Percentiles rank a stretch among this genome's conserved stretches.
Evolutionary conservation across 2,797 vertebrate genomes (phyloP).

Genomic region (Bufotes viridis): DNA sequence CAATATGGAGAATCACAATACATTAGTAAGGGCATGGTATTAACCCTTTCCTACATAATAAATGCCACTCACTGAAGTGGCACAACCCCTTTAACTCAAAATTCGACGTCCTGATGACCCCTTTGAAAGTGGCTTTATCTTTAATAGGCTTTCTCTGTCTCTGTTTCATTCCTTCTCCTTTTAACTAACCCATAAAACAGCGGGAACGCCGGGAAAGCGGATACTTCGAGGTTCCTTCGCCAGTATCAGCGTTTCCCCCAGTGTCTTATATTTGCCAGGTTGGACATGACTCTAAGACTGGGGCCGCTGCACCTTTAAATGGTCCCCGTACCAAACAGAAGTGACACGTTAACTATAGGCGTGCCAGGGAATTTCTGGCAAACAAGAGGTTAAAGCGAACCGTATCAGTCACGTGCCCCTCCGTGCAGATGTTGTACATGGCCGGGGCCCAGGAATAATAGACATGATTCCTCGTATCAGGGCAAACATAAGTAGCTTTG

Average conservation of each 20-base stretch:
- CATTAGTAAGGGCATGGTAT: no score
- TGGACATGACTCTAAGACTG: not conserved
- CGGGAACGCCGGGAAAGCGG: not conserved
- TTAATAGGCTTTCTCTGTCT: not conserved
- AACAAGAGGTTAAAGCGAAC: not conserved
- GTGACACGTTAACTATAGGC: not conserved
- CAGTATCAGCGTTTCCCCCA: not conserved
- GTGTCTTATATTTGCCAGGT: not conserved
- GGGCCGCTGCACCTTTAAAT: not conserved
- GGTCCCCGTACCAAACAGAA: not conserved
- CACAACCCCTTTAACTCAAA: not conserved
- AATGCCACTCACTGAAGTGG: no score
- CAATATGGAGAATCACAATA: no score
- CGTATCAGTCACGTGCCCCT: constrained; percentile 1
- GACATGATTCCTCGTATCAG: constrained; percentile 29
- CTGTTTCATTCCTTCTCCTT: not conserved
- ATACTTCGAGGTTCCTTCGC: not conserved
- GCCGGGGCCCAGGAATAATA: constrained; percentile 42
- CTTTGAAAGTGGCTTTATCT: not conserved
- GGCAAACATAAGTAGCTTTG: constrained; percentile 28
- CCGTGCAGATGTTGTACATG: constrained; percentile 31
- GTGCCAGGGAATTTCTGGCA: constrained; percentile 14
- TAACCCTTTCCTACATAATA: no score
- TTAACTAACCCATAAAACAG: constrained; percentile 6
- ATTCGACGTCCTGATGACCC: not conserved